Base-by-base conservation (phyloP, 2,113 vertebrate genomes). In the Scopus umbretta region DNA sequence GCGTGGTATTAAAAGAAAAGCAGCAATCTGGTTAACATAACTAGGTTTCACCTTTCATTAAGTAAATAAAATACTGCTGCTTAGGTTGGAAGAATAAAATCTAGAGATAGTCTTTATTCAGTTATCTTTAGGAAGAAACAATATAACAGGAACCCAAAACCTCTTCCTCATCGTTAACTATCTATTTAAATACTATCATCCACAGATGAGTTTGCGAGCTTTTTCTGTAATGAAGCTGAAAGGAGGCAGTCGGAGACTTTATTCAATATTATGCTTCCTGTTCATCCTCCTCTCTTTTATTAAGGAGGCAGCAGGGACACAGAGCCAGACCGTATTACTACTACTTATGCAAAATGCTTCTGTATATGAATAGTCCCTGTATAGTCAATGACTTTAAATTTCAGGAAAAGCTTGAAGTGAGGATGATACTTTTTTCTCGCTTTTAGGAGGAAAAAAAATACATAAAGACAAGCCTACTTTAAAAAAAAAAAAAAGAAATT, bases 31-130 rank as follows among this genome's bases (percentile, higher is more conserved):
- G 42, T 91, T 79, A 91, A 36, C n/a, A 7, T 75, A 96, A 86
- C 56, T 55, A 68, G 86, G 95, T 92, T 96, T 85, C 30, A 59
- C 75, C 84, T 96, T 94, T 82, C 84, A 63, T 95, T 94, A 89
- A 80, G 61, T 74, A 94, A 81, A 81, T 95, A 95, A 92, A 95
- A 82, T 75, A 85, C 25, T 79, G 89, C 73, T 71, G 72, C 83
- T 86, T 80, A 55, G 75, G 42, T 10, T 89, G 68, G 80, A 84
- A 86, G 89, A 91, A 62, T n/a, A 62, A 81, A 95, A 89, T 52
- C 90, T 50, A 70, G 50, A 86, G 62, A 78, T 19, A 74, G 61
- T 26, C 55, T 38, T 94, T 66, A 95, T 79, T 95, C 59, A 90
- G 86, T 97, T 96, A 90, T 36, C 78, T 65, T 74, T 49, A 75